A percentile compares a stretch with the other conserved stretches of the same genome.
These are phyloP conservation scores for Trematomus loennbergii DNA, from an alignment of 2,113 vertebrate species.

Conservation along the genomic window DNA sequence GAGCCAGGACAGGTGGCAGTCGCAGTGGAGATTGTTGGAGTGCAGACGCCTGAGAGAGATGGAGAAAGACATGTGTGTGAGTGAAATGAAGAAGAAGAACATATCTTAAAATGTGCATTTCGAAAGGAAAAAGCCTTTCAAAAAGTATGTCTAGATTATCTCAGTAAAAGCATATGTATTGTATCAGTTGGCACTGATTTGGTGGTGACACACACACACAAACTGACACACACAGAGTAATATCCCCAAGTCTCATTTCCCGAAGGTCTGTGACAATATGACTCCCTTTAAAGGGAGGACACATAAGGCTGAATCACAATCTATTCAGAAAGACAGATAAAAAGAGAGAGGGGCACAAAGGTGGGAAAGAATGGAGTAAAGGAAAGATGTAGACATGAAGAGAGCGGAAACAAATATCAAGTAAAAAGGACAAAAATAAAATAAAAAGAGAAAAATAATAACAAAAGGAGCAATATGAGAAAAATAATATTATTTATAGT, in stretches of 20 bases:
- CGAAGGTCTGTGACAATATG: conserved; percentile 53
- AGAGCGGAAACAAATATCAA: neutral
- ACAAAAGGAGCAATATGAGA: too few species aligned
- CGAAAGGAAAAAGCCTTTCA: neutral
- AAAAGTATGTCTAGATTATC: neutral
- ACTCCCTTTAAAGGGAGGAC: conserved; percentile 41
- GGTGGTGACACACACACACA: neutral
- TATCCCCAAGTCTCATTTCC: conserved; percentile 55
- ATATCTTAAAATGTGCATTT: neutral
- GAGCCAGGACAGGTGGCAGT: conserved; percentile 98
- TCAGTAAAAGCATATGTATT: neutral
- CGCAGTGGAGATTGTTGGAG: conserved; percentile 96
- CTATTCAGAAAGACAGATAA: conserved; percentile 20
- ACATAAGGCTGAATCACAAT: conserved; percentile 33
- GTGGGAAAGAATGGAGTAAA: neutral
- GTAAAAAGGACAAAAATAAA: too few species aligned
- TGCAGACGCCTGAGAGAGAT: conserved; percentile 89
- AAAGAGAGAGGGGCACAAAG: neutral
- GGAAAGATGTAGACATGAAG: neutral
- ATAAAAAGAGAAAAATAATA: too few species aligned
- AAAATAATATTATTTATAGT: too few species aligned
- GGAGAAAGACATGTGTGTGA: conserved; percentile 1
- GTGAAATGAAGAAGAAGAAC: neutral
- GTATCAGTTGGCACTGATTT: neutral
- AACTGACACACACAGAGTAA: conserved; percentile 19